phyloP scores from a whole-genome alignment of 2,888 invertebrate genomes.

The Clepsis dumicolana region DNA sequence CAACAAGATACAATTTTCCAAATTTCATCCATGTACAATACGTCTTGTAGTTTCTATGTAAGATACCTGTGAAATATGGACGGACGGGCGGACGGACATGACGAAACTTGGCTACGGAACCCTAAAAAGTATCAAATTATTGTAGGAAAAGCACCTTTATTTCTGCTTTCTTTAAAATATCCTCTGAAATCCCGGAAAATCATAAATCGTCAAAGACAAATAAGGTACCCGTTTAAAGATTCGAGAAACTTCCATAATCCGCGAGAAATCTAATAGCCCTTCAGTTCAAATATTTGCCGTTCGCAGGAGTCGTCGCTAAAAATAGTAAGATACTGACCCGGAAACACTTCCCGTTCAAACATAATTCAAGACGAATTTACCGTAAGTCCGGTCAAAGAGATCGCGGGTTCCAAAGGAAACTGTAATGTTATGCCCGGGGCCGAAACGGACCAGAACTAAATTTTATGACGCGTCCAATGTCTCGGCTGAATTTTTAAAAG shows the following conservation, averaged over 20 bases:
- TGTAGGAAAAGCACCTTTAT: no score
- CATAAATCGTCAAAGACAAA: not conserved
- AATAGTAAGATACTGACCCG: slow-evolving; percentile 27
- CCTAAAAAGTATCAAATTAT: no score
- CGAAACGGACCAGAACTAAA: slow-evolving; percentile 56
- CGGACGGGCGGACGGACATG: no score
- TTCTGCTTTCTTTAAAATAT: no score
- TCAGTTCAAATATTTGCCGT: slow-evolving; percentile 17
- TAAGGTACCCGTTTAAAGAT: not conserved
- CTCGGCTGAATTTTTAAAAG: slow-evolving; percentile 13
- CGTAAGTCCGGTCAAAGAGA: slow-evolving; percentile 64
- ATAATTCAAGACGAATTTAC: slow-evolving; percentile 62
- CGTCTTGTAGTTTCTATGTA: no score
- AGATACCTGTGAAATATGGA: no score
- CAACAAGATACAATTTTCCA: no score
- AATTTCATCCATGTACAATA: no score
- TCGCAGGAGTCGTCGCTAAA: slow-evolving; percentile 26
- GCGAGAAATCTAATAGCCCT: slow-evolving; percentile 25
- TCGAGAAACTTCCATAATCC: not conserved
- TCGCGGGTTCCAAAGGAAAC: slow-evolving; percentile 60
- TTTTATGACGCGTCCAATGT: slow-evolving; percentile 35
- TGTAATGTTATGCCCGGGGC: slow-evolving; percentile 56
- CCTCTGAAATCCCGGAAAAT: no score
- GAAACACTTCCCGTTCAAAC: slow-evolving; percentile 58
- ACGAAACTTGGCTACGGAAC: no score